phyloP scores from a whole-genome alignment of 2,797 vertebrate species.

The Pitangus sulphuratus region DNA sequence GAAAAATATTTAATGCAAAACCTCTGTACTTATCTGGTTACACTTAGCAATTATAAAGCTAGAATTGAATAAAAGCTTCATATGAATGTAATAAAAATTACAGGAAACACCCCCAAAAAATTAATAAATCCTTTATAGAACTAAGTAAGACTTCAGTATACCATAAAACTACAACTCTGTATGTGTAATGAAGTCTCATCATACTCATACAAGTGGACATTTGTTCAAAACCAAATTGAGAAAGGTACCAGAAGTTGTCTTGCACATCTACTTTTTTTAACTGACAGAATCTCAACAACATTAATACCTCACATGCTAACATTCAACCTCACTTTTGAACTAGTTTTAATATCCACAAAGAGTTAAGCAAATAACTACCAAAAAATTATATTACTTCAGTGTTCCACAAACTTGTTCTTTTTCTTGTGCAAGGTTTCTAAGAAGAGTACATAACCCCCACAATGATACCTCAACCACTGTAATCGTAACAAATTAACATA shows the following conservation, averaged over 20 bases:
- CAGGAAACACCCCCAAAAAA: background rate
- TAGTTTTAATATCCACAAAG: background rate
- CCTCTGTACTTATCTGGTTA: background rate
- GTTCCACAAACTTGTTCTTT: rapidly evolving
- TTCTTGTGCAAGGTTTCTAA: background rate
- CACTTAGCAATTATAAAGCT: background rate
- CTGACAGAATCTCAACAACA: background rate
- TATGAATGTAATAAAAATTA: background rate
- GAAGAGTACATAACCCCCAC: background rate
- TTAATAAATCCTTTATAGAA: background rate
- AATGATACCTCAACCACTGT: background rate
- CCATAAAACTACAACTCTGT: background rate
- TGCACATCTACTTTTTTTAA: background rate
- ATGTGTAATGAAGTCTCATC: background rate
- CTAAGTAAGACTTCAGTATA: background rate
- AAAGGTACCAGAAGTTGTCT: background rate
- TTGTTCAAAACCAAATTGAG: background rate
- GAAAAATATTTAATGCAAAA: background rate
- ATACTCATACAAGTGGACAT: background rate
- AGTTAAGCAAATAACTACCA: background rate
- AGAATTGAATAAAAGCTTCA: background rate
- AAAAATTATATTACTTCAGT: background rate
- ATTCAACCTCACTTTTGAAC: background rate
- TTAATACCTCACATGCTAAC: background rate
- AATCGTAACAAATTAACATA: background rate